Percentiles rank a stretch among this genome's conserved stretches.
Evolutionary conservation across 2,113 vertebrate genomes (phyloP).

Genomic region (Archocentrus centrarchus): DNA sequence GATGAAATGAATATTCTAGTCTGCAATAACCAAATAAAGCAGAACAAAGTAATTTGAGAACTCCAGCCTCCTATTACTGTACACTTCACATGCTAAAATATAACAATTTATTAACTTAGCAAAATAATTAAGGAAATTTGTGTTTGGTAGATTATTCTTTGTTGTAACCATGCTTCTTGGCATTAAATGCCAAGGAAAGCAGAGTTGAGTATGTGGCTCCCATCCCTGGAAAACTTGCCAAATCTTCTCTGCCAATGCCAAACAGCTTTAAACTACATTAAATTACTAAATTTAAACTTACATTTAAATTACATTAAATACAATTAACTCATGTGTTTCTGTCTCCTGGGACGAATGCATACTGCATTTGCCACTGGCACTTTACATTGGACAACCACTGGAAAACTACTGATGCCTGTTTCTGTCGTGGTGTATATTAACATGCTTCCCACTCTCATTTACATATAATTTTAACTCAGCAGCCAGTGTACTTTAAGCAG

Average conservation of each 20-base stretch:
- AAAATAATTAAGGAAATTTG: too few relatives aligned
- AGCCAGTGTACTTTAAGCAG: slow-evolving; percentile 21
- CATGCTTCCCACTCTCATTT: slow-evolving; percentile 21
- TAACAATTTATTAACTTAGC: background rate
- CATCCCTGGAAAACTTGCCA: too few relatives aligned
- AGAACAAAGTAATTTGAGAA: too few relatives aligned
- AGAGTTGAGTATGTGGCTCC: too few relatives aligned
- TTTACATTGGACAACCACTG: background rate
- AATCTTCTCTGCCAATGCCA: too few relatives aligned
- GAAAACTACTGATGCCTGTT: background rate
- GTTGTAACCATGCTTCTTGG: too few relatives aligned
- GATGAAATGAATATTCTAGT: background rate
- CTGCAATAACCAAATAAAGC: background rate
- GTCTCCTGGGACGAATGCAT: background rate
- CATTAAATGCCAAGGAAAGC: too few relatives aligned
- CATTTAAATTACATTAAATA: background rate
- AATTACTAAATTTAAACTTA: too few relatives aligned
- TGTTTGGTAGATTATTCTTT: too few relatives aligned
- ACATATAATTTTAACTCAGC: slow-evolving; percentile 12
- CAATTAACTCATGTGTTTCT: background rate
- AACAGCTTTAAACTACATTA: too few relatives aligned
- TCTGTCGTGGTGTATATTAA: slow-evolving; percentile 8
- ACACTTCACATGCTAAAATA: background rate
- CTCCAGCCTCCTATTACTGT: too few relatives aligned
- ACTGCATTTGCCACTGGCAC: background rate